Evolutionary conservation across 1,140 invertebrate genomes (phyloP).

Genomic region (Ooceraea biroi): DNA sequence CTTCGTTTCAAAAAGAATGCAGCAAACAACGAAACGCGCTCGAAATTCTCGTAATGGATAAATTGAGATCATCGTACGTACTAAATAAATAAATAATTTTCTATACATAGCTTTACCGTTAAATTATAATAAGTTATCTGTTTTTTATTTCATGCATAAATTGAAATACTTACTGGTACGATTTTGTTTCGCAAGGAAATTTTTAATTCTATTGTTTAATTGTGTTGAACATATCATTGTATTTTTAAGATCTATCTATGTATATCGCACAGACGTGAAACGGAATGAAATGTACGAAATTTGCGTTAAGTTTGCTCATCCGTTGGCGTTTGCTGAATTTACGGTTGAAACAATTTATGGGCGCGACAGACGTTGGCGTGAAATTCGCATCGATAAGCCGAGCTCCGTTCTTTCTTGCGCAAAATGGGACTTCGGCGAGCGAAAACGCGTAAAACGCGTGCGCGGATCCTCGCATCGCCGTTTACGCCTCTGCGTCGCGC

Average conservation of each 20-base stretch:
- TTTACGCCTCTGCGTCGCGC: constrained; percentile 57
- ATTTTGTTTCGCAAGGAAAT: background rate
- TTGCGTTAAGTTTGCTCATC: background rate
- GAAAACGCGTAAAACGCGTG: constrained; percentile 52
- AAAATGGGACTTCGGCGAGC: constrained; percentile 25
- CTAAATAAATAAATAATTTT: background rate
- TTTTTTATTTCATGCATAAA: background rate
- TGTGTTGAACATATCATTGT: background rate
- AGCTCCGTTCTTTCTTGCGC: constrained; percentile 18
- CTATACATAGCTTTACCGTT: background rate
- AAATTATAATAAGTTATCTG: background rate
- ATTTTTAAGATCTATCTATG: no score
- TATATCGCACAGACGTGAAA: background rate
- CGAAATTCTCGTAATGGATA: background rate
- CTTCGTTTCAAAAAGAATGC: background rate
- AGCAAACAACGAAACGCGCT: constrained; percentile 33
- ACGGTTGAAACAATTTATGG: background rate
- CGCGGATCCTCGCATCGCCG: constrained; percentile 35
- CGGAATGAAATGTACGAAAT: constrained; percentile 6
- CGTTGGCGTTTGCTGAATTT: background rate
- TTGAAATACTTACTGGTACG: background rate
- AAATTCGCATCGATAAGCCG: constrained; percentile 29
- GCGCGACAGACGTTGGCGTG: background rate
- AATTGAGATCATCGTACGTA: background rate
- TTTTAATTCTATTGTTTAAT: background rate